Conservation (phyloP, 2,797 vertebrate genomes). For the Bryconaethiops microstoma region DNA sequence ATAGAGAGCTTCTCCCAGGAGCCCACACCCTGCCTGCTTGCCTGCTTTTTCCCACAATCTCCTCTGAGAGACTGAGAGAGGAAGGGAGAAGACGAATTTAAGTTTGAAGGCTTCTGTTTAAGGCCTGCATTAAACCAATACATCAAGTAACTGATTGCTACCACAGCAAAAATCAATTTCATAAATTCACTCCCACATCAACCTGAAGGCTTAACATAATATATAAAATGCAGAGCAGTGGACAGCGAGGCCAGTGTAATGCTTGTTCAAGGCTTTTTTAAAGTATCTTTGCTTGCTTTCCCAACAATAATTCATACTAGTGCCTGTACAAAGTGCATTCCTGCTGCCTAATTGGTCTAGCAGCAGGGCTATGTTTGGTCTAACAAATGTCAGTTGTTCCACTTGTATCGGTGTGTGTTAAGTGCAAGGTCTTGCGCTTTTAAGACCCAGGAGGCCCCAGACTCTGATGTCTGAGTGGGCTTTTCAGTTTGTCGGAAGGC, state of each 20-base stretch:
- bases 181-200: not conserved
- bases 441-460: slow-evolving; percentile 28
- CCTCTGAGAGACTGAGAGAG: slow-evolving; percentile 6
- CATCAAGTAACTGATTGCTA: not conserved
- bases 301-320: slow-evolving; percentile 21
- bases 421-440: slow-evolving; percentile 53
- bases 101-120: not conserved
- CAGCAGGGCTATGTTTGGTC: slow-evolving; percentile 57
- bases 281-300: slow-evolving; percentile 25
- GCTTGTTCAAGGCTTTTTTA: slow-evolving; percentile 27
- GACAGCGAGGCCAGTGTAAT: not conserved
- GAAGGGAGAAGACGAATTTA: not conserved
- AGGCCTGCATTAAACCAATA: not conserved
- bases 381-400: slow-evolving; percentile 54
- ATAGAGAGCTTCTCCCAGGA: slow-evolving; percentile 46
- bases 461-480: slow-evolving; percentile 57
- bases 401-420: slow-evolving; percentile 52
- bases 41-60: slow-evolving; percentile 50
- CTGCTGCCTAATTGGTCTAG: slow-evolving; percentile 54
- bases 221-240: not conserved
- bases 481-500: slow-evolving; percentile 51
- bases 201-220: not conserved
- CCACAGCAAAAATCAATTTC: not conserved
- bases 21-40: slow-evolving; percentile 36
- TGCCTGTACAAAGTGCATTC: slow-evolving; percentile 48